Percentiles rank a stretch among this genome's conserved stretches.
Conservation (phyloP, 2,888 invertebrate species). For the Taenaris catops region DNA sequence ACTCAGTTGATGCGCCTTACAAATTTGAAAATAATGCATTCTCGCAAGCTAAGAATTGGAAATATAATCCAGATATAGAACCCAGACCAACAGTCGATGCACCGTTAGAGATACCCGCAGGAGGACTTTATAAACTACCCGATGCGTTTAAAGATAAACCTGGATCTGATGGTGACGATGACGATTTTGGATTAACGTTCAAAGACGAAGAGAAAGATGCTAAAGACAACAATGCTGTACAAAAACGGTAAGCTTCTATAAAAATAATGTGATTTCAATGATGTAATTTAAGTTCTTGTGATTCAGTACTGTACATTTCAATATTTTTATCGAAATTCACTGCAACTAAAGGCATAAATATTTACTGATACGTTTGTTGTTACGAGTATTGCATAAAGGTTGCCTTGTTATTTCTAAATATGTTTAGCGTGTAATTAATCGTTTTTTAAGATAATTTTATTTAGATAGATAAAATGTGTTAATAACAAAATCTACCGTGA, state of each 20-base stretch:
- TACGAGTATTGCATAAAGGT: too few relatives aligned
- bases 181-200: constrained; percentile 17
- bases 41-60: constrained; percentile 38
- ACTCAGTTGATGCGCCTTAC: constrained; percentile 36
- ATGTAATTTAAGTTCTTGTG: too few relatives aligned
- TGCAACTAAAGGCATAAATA: too few relatives aligned
- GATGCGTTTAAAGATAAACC: constrained; percentile 51
- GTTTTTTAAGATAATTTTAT: too few relatives aligned
- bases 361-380: too few relatives aligned
- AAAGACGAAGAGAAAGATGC: constrained; percentile 19
- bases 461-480: too few relatives aligned
- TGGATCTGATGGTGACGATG: constrained; percentile 21
- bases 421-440: too few relatives aligned
- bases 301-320: too few relatives aligned
- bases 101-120: constrained; percentile 45
- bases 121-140: constrained; percentile 52
- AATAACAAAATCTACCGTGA: too few relatives aligned
- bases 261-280: not conserved
- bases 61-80: constrained; percentile 32
- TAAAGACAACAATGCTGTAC: too few relatives aligned
- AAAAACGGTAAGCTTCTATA: constrained; percentile 1
- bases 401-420: too few relatives aligned
- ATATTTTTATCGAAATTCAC: too few relatives aligned
- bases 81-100: constrained; percentile 47
- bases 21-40: constrained; percentile 41